These are phyloP conservation scores for Macropodus opercularis DNA, from an alignment of 2,797 vertebrate species.

Conservation along the genomic window DNA sequence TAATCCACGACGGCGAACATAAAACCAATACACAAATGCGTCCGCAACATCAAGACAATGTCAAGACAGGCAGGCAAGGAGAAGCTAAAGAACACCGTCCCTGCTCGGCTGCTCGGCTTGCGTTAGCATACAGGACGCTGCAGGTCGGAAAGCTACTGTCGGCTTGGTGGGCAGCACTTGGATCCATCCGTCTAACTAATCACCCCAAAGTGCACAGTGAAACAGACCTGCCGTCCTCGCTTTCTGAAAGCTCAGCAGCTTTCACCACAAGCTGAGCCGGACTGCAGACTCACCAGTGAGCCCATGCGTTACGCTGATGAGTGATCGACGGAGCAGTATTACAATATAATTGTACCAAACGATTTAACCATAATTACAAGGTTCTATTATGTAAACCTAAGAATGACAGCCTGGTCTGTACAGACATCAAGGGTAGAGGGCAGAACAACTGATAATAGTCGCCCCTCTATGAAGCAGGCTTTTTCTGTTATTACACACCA, in stretches of 20 bases:
- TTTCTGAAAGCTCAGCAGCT: conserved; percentile 67
- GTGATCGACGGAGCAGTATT: conserved; percentile 42
- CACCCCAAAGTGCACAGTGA: conserved; percentile 55
- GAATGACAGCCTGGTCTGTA: not conserved
- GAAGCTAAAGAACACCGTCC: not conserved
- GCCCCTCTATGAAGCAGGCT: too few relatives aligned
- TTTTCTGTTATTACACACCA: too few relatives aligned
- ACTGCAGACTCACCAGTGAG: conserved; percentile 57
- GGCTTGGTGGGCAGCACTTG: conserved; percentile 39
- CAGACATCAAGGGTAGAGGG: not conserved
- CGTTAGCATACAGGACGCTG: conserved; percentile 19
- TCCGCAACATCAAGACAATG: not conserved
- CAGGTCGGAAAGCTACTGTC: conserved; percentile 37
- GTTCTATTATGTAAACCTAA: conserved; percentile 9
- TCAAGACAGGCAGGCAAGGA: conserved; percentile 1
- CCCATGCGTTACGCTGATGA: conserved; percentile 42
- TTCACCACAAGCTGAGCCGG: conserved; percentile 48
- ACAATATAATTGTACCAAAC: conserved; percentile 24
- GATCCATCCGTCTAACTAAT: conserved; percentile 61
- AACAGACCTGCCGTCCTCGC: conserved; percentile 42
- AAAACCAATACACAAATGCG: not conserved
- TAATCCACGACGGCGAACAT: conserved; percentile 2
- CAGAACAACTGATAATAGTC: too few relatives aligned
- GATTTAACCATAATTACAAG: conserved; percentile 1
- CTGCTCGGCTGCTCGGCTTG: conserved; percentile 12